Conservation (phyloP, 2,113 vertebrate species). For the Ictalurus punctatus region DNA sequence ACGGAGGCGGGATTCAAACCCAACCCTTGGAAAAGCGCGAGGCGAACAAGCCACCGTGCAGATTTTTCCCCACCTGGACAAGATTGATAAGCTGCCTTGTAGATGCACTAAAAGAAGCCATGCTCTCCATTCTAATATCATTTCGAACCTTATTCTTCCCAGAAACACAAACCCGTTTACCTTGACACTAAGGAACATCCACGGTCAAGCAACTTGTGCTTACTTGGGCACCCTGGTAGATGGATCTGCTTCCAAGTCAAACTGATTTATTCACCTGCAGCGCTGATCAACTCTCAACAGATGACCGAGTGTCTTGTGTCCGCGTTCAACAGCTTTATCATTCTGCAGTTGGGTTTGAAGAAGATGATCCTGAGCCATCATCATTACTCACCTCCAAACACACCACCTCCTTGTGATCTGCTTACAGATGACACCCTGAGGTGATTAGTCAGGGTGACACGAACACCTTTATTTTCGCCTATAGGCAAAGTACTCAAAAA, state of each 20-base stretch:
- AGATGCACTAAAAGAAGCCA: not conserved
- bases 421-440: not conserved
- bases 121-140: not conserved
- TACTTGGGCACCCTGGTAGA: not conserved
- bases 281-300: not conserved
- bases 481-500: slow-evolving; percentile 27
- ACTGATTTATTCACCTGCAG: not conserved
- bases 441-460: not conserved
- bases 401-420: not conserved
- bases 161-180: not conserved
- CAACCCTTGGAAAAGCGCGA: too few relatives aligned
- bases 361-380: not conserved
- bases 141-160: not conserved
- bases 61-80: not conserved
- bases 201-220: not conserved
- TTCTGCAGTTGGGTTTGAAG: not conserved
- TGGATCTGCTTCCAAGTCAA: not conserved
- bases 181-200: not conserved
- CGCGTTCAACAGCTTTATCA: not conserved
- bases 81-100: not conserved
- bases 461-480: slow-evolving; percentile 24
- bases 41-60: not conserved
- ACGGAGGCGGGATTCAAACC: too few relatives aligned
- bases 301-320: not conserved
- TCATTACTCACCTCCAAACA: not conserved